Base-by-base conservation (phyloP, 92 coral and sea anemone species). In the Pocillopora meandrina region DNA sequence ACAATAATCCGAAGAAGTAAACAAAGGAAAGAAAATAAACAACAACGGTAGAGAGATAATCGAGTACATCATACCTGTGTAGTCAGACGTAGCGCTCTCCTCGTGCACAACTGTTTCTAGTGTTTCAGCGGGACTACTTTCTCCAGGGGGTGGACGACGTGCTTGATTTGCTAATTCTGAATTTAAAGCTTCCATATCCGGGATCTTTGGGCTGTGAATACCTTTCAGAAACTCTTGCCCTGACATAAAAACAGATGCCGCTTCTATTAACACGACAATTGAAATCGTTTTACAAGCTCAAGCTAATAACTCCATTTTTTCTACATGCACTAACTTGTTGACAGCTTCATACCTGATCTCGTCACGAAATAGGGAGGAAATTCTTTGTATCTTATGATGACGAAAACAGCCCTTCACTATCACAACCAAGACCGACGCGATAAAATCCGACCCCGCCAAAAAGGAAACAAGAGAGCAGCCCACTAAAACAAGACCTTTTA, bases 281-380 rank as follows among this genome's bases (percentile, higher is more conserved):
- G 2, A 59, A 59, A 11, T n/a, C n/a, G n/a, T n/a, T n/a, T n/a
- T n/a, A n/a, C n/a, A n/a, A n/a, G n/a, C n/a, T n/a, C n/a, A n/a
- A n/a, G n/a, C n/a, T n/a, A n/a, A n/a, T n/a, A n/a, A n/a, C n/a
- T 59, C 12, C 47, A 23, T 21, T 34, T 12, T 15, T 19, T 81
- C 8, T 9, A 36, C 56, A 55, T 11, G 26, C 12, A 14, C 10
- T n/a, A 67, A 76, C 47, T 76, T 23, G 16, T 8, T 65, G 6
- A 58, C 16, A 14, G 47, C 69, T 60, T 74, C 60, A 72, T 42
- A 96, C 98, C 98, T 83, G 91, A 91, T 23, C 95, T 92, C 3
- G 98, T 96, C 85, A 94, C 99, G 87, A 96, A 96, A 79, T 96
- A 96, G n/a, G 95, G 94, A 3, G 99, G 99, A 34, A 96, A 98